A percentile compares a stretch with the other conserved stretches of the same genome.
phyloP scores from a whole-genome alignment of 2,113 vertebrate genomes.

The Cephalopterus ornatus region DNA sequence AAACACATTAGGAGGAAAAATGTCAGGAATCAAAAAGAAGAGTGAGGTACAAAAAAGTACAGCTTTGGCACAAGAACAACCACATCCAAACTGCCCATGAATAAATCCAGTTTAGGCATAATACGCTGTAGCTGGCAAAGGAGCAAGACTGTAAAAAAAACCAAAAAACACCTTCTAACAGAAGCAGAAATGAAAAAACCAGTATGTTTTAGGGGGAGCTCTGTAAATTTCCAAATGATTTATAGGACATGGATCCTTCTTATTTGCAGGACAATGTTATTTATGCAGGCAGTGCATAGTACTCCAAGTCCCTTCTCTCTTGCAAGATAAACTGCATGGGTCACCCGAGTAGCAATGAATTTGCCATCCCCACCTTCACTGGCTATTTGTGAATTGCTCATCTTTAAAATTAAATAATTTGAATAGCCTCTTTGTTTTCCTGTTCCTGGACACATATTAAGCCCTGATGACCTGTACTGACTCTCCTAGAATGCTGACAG shows the following conservation, averaged over 20 bases:
- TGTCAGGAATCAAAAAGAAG: background rate
- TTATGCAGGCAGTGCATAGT: background rate
- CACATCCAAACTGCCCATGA: background rate
- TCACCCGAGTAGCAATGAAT: background rate
- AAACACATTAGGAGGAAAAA: background rate
- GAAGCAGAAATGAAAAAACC: background rate
- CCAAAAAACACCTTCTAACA: background rate
- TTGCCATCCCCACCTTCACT: background rate
- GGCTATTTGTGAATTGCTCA: background rate
- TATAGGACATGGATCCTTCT: background rate
- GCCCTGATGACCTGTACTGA: background rate
- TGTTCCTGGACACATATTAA: background rate
- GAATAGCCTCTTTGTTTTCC: background rate
- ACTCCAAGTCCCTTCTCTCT: background rate
- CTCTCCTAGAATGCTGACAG: fast-evolving
- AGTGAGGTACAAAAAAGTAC: background rate
- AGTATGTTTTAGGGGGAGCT: background rate
- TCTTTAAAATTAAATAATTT: background rate
- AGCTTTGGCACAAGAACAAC: background rate
- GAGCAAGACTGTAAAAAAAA: background rate
- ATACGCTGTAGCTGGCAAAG: background rate
- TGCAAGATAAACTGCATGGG: background rate
- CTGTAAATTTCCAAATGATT: background rate
- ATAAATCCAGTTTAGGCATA: background rate
- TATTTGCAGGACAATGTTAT: background rate